Conservation (phyloP, 2,888 invertebrate species). For the Nymphalis polychloros region DNA sequence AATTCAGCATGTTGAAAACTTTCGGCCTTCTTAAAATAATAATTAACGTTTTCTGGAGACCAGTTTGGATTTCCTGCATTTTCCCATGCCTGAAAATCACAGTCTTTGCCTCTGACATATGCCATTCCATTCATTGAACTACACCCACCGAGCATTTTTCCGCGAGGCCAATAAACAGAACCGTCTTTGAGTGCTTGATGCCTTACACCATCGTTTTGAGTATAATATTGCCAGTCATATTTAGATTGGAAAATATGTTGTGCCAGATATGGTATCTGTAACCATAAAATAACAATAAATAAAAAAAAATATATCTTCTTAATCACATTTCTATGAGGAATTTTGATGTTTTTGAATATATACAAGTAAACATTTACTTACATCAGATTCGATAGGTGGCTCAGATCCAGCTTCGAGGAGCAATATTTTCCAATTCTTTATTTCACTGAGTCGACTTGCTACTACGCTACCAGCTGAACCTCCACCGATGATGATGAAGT, state of each 20-base stretch:
- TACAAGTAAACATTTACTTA: conserved; percentile 18
- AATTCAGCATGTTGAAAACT: conserved; percentile 60
- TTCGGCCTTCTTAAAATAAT: conserved; percentile 78
- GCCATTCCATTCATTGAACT: conserved; percentile 81
- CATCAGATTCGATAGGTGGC: conserved; percentile 39
- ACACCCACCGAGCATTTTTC: conserved; percentile 83
- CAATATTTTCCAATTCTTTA: conserved; percentile 46
- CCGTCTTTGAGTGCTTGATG: conserved; percentile 83
- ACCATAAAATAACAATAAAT: conserved; percentile 4
- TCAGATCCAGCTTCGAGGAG: conserved; percentile 50
- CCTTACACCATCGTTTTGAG: conserved; percentile 86
- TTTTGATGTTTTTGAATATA: not conserved
- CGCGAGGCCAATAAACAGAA: conserved; percentile 79
- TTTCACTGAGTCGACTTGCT: conserved; percentile 51
- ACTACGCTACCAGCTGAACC: conserved; percentile 53
- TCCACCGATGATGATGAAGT: conserved; percentile 54
- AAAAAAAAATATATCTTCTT: not conserved
- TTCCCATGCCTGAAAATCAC: conserved; percentile 80
- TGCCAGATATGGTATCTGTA: conserved; percentile 50
- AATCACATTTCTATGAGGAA: not conserved
- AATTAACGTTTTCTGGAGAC: conserved; percentile 71
- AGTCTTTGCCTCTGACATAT: conserved; percentile 75
- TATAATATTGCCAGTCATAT: conserved; percentile 92
- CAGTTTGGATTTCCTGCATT: conserved; percentile 78
- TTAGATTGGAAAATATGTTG: conserved; percentile 50